Evolutionary conservation across 2,888 invertebrate genomes (phyloP), one percentile per base, ranked within the genome.

Genomic region (Drosophila diplacantha): DNA sequence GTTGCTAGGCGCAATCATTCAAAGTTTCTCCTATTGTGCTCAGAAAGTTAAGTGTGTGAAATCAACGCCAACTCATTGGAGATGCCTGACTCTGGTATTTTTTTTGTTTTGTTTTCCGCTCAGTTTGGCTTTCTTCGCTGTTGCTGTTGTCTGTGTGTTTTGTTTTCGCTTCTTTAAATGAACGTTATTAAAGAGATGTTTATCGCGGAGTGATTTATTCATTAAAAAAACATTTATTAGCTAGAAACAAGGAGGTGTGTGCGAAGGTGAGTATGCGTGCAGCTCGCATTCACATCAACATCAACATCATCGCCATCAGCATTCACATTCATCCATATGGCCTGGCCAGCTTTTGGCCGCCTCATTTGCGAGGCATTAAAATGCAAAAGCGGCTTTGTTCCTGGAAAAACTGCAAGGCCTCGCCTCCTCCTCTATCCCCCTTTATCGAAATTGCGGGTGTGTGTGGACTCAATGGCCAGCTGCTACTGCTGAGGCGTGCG

Each of bases 141-240:
- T 22, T 43, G 52, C 39, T 46, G 53, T 41, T 49, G 59, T 60
- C 56, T 58, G 57, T 81, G 69, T 75, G 66, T 81, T 80, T 80
- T 80, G 83, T 83, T 79, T 77, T 78, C 73, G 74, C 61, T 73
- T 76, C 84, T 84, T 85, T 85, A 85, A 85, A 84, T 86, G 85
- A 81, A 85, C 85, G 83, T 85, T 86, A 87, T 86, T 87, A 87
- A 87, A 83, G 82, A 86, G 87, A 87, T 87, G 83, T 75, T 87
- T 87, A 87, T 87, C 87, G 74, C 77, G 77, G 85, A 85, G 85
- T 87, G 87, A 87, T 87, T 87, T 87, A 87, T 87, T 87, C 87
- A 87, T 87, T 87, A 86, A 86, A 81, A 85, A 84, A 83, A 80
- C 87, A 87, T 86, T 86, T 86, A 86, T 87, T 87, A 87, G 81